phyloP scores from a whole-genome alignment of 2,797 vertebrate genomes.

The Muraenolepis orangiensis region DNA sequence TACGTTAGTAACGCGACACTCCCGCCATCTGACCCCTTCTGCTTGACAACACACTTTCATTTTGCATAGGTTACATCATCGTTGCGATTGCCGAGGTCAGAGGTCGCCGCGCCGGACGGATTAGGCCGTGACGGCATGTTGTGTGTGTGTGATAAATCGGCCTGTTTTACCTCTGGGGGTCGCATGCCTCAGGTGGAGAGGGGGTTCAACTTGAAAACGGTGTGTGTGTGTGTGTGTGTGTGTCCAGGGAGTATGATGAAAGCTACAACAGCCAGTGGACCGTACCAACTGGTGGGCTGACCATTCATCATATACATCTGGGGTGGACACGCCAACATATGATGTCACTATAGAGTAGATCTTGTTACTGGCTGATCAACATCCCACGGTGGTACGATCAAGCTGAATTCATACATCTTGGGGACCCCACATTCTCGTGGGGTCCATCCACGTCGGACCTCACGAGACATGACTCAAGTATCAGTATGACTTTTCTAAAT shows the following conservation, averaged over 20 bases:
- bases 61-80: slow-evolving; percentile 1
- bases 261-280: background rate
- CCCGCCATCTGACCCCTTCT: background rate
- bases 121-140: background rate
- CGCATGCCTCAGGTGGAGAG: slow-evolving; percentile 4
- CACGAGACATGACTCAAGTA: no score
- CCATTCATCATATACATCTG: background rate
- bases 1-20: slow-evolving; percentile 26
- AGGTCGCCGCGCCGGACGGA: background rate
- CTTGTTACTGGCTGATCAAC: background rate
- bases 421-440: background rate
- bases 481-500: no score
- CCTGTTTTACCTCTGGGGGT: slow-evolving; percentile 13
- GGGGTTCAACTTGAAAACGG: slow-evolving; percentile 13
- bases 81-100: slow-evolving; percentile 9
- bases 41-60: slow-evolving; percentile 7
- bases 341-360: background rate
- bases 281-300: background rate
- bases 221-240: background rate
- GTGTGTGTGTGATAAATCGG: slow-evolving; percentile 13
- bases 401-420: background rate
- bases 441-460: no score
- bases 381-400: background rate
- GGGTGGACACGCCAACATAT: background rate
- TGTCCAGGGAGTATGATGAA: background rate